phyloP scores from a whole-genome alignment of 2,888 invertebrate species.

The Sphinx pinastri region DNA sequence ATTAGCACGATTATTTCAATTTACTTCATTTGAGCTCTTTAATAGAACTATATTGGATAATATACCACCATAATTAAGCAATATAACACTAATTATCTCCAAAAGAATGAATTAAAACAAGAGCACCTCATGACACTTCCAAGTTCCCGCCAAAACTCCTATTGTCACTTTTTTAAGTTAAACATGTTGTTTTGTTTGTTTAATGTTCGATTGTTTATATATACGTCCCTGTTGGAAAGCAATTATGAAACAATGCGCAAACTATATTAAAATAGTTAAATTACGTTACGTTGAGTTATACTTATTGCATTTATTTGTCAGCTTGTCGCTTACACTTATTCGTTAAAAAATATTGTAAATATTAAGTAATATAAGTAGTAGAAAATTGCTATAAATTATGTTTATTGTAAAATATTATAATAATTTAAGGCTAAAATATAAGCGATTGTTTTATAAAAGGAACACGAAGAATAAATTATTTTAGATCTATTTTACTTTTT shows the following conservation, averaged over 20 bases:
- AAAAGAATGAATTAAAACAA: too few relatives aligned
- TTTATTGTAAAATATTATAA: conserved; percentile 70
- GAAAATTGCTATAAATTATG: conserved; percentile 67
- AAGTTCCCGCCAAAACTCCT: too few relatives aligned
- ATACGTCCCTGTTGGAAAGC: background rate
- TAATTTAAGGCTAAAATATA: conserved; percentile 60
- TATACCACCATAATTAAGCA: too few relatives aligned
- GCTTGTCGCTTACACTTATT: conserved; percentile 10
- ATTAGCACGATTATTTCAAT: too few relatives aligned
- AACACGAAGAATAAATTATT: conserved; percentile 80
- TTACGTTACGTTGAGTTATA: conserved; percentile 10
- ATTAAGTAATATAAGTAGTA: conserved; percentile 56
- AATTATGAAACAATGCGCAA: background rate
- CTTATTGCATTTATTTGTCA: conserved; percentile 19
- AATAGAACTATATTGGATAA: too few relatives aligned
- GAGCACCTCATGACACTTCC: too few relatives aligned
- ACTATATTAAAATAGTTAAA: background rate
- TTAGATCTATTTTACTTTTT: conserved; percentile 58
- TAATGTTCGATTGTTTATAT: background rate
- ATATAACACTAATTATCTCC: too few relatives aligned
- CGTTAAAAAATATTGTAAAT: conserved; percentile 50
- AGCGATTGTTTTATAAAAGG: conserved; percentile 81
- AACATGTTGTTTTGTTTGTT: conserved; percentile 12
- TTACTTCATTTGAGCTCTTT: too few relatives aligned
- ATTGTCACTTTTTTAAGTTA: conserved; percentile 17